These are phyloP conservation scores for Apis dorsata DNA, from an alignment of 1,140 invertebrate species.

Conservation along the genomic window DNA sequence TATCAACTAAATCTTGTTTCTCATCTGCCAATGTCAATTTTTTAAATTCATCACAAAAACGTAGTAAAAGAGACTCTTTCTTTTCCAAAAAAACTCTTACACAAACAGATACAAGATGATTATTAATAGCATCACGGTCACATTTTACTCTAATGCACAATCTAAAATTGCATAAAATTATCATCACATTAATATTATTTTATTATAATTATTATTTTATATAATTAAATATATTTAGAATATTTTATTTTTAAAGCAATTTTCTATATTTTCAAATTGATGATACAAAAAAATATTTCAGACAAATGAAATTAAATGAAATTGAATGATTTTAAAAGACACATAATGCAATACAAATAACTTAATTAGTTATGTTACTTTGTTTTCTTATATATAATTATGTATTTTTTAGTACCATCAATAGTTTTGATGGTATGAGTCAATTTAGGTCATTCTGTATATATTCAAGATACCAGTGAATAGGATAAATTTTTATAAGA, in stretches of 20 bases:
- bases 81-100: constrained; percentile 90
- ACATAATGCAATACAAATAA: too few species aligned
- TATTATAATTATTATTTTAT: neutral
- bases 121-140: constrained; percentile 88
- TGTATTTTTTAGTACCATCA: neutral
- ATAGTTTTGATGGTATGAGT: too few species aligned
- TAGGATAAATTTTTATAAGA: neutral
- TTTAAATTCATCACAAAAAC: constrained; percentile 90
- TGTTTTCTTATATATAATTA: neutral
- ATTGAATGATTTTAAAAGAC: too few species aligned
- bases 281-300: too few species aligned
- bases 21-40: constrained; percentile 89
- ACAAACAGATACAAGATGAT: constrained; percentile 89
- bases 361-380: too few species aligned
- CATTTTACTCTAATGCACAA: constrained; percentile 84
- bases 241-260: too few species aligned
- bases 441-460: too few species aligned
- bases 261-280: too few species aligned
- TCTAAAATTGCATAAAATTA: constrained; percentile 65
- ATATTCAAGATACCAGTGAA: too few species aligned
- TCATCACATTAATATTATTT: neutral
- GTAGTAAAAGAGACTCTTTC: constrained; percentile 83
- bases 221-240: too few species aligned
- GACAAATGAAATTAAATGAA: too few species aligned
- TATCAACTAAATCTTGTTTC: constrained; percentile 87